Evolutionary conservation across 2,113 vertebrate species (phyloP).

Genomic region (Esox niger): DNA sequence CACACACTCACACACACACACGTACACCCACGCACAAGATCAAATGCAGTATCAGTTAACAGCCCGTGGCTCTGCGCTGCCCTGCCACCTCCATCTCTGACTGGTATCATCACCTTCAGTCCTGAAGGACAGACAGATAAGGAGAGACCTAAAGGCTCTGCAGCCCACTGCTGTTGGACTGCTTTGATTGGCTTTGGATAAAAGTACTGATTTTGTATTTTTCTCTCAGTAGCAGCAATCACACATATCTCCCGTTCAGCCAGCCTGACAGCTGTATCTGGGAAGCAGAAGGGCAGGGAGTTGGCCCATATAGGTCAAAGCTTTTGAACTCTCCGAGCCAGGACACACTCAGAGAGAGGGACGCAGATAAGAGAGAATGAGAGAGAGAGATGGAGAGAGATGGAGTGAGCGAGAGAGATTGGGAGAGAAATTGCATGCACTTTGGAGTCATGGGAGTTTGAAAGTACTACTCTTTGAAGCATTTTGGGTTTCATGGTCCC

Average conservation of each 20-base stretch:
- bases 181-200: not conserved
- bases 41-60: too few relatives aligned
- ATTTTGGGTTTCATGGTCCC: not conserved
- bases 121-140: not conserved
- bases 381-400: not conserved
- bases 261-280: not conserved
- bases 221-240: constrained; percentile 18
- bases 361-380: constrained; percentile 14
- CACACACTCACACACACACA: not conserved
- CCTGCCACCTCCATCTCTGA: not conserved
- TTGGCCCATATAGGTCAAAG: constrained; percentile 16
- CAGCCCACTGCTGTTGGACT: not conserved
- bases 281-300: constrained; percentile 1
- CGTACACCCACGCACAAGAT: not conserved
- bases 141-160: not conserved
- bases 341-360: constrained; percentile 11
- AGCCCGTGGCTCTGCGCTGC: too few relatives aligned
- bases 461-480: constrained; percentile 17
- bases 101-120: not conserved
- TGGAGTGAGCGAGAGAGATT: constrained; percentile 6
- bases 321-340: not conserved
- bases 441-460: constrained; percentile 19
- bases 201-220: not conserved
- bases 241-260: constrained; percentile 21
- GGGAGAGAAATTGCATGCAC: not conserved